Evolutionary conservation across 2,888 invertebrate genomes (phyloP).

Genomic region (Octodonta nipae): DNA sequence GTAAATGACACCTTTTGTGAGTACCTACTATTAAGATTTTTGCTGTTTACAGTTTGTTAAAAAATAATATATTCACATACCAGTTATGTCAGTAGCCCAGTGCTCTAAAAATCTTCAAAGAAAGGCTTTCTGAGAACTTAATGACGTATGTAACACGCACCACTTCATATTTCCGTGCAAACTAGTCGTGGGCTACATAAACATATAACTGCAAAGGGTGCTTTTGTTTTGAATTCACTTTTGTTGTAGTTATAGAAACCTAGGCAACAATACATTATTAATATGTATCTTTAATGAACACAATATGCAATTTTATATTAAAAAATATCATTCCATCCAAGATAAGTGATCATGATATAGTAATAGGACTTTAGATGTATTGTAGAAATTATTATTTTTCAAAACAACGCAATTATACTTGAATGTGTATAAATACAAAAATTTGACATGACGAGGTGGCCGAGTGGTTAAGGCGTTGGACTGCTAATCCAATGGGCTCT

Average conservation of each 20-base stretch:
- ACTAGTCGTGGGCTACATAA: constrained; percentile 10
- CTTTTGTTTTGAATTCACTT: constrained; percentile 16
- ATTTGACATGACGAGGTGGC: constrained; percentile 40
- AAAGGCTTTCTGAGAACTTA: too few species aligned
- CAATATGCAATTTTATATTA: too few species aligned
- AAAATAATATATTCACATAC: too few species aligned
- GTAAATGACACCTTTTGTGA: too few species aligned
- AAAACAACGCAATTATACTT: background rate
- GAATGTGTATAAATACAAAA: background rate
- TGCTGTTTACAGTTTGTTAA: too few species aligned
- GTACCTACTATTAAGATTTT: too few species aligned
- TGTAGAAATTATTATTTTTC: background rate
- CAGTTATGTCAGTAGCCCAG: too few species aligned
- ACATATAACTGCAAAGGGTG: too few species aligned
- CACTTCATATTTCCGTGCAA: constrained; percentile 11
- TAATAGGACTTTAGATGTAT: background rate
- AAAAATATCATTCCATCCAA: too few species aligned
- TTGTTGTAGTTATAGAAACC: constrained; percentile 13
- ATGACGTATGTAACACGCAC: constrained; percentile 13
- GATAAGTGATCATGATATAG: too few species aligned
- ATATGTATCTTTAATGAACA: too few species aligned
- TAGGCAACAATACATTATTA: constrained; percentile 5
- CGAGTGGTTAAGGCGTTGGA: constrained; percentile 54
- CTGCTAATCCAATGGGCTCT: constrained; percentile 52
- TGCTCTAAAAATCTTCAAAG: too few species aligned